Conservation (phyloP, 2,888 invertebrate species). For the Drosophila nigritarsus region DNA sequence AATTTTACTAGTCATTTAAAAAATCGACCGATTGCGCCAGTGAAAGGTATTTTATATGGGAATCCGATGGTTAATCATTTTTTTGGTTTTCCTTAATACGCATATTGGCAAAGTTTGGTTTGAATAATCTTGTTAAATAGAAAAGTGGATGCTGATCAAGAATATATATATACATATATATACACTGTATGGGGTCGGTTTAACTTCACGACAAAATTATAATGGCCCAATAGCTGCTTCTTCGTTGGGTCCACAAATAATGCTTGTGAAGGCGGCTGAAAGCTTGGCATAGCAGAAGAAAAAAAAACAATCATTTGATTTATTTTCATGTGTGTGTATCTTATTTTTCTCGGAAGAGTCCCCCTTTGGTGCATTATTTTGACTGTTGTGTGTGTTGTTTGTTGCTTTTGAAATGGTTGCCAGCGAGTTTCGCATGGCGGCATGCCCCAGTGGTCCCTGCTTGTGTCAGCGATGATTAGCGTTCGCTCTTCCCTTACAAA, state of each 20-base stretch:
- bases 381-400: conserved; percentile 8
- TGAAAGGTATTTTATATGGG: background rate
- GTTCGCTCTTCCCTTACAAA: conserved; percentile 4
- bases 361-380: background rate
- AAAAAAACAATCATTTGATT: background rate
- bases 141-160: background rate
- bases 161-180: background rate
- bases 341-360: background rate
- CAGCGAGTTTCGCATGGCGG: conserved; percentile 12
- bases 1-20: background rate
- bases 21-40: background rate
- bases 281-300: background rate
- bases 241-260: background rate
- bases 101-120: background rate
- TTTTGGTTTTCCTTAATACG: background rate
- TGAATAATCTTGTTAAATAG: background rate
- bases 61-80: background rate
- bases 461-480: conserved; percentile 14
- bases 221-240: background rate
- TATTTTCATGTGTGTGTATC: background rate
- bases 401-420: conserved; percentile 34
- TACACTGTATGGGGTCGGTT: background rate
- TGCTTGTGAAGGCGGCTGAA: background rate
- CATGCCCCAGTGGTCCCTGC: conserved; percentile 7
- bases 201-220: background rate